phyloP scores from a whole-genome alignment of 2,888 invertebrate species.

The Chydorus sphaericus region DNA sequence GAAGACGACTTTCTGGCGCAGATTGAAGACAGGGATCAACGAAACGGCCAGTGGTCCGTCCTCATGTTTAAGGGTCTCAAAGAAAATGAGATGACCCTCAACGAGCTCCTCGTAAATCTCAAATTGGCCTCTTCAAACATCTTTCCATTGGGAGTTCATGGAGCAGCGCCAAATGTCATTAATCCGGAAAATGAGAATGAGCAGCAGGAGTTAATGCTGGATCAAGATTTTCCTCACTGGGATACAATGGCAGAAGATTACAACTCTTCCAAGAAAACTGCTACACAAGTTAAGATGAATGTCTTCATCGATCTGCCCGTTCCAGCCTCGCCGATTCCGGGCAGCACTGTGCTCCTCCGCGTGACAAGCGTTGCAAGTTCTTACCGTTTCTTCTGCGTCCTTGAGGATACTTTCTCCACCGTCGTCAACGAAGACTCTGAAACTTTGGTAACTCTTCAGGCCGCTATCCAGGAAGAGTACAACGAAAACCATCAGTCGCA shows the following conservation, averaged over 20 bases:
- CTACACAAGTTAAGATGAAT: background rate
- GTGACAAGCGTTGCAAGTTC: background rate
- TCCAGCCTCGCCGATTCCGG: background rate
- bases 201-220: too few species aligned
- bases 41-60: background rate
- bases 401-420: background rate
- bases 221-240: too few species aligned
- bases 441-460: background rate
- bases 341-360: background rate
- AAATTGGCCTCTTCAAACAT: background rate
- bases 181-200: too few species aligned
- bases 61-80: background rate
- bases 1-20: background rate
- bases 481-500: background rate
- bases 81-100: background rate
- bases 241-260: conserved; percentile 11
- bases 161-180: too few species aligned
- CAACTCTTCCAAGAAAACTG: background rate
- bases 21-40: background rate
- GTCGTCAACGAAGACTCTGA: background rate
- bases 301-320: background rate
- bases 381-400: background rate
- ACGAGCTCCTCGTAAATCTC: background rate
- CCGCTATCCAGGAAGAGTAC: conserved; percentile 9
- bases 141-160: background rate